A percentile compares a stretch with the other conserved stretches of the same genome.
These are phyloP conservation scores for Leptopilina drosophilae DNA, from an alignment of 2,888 invertebrate species.

Conservation along the genomic window DNA sequence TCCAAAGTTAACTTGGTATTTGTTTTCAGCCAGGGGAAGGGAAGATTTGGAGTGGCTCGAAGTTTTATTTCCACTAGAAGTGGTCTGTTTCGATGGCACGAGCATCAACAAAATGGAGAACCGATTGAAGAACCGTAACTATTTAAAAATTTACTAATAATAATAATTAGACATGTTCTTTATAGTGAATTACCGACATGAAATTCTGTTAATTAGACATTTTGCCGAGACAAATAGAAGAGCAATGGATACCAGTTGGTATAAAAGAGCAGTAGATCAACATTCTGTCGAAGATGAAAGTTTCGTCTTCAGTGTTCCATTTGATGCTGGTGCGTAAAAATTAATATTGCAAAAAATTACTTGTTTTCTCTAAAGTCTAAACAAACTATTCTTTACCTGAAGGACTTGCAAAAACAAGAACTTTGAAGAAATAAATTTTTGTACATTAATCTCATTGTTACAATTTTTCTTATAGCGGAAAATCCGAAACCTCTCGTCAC, in stretches of 20 bases:
- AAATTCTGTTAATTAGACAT: constrained; percentile 79
- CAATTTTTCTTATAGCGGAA: constrained; percentile 70
- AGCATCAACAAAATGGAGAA: constrained; percentile 81
- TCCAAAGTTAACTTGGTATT: constrained; percentile 49
- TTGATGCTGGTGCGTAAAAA: constrained; percentile 81
- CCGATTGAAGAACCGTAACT: constrained; percentile 85
- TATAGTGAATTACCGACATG: background rate
- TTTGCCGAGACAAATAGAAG: constrained; percentile 89
- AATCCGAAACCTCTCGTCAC: constrained; percentile 84
- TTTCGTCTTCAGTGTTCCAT: constrained; percentile 93
- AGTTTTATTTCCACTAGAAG: constrained; percentile 95
- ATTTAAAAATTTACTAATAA: background rate
- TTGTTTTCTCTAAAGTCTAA: background rate
- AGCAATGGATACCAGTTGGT: constrained; percentile 94
- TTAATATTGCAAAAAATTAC: background rate
- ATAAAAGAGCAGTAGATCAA: constrained; percentile 93
- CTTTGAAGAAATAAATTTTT: background rate
- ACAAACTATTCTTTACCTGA: too few relatives aligned
- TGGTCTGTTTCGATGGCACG: constrained; percentile 92
- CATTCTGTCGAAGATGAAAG: constrained; percentile 91
- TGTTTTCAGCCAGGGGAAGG: constrained; percentile 90
- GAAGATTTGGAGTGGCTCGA: constrained; percentile 90
- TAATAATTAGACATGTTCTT: background rate
- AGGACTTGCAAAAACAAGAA: background rate
- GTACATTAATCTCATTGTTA: background rate